Base-by-base conservation (phyloP, 2,888 invertebrate genomes). In the Erebia palarica region DNA sequence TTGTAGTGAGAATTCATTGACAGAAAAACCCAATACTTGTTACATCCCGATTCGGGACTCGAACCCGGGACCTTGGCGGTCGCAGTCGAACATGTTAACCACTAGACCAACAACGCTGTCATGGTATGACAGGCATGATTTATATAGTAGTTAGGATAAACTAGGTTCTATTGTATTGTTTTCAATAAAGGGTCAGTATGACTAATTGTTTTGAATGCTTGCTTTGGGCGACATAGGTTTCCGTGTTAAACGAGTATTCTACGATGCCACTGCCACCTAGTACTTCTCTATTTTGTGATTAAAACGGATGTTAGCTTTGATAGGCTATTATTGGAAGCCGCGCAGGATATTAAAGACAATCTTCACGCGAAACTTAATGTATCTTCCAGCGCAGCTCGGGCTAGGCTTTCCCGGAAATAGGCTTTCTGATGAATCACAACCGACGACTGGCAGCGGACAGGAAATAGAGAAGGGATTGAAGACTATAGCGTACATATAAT, bases 381-480 rank as follows among this genome's bases (percentile, higher is more conserved):
- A 16, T 65, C 55, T 55, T 47, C 13, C 8, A 27, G 27, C 3
- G 3, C 36, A 27, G 51, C 36, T 59, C 36, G 4, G 59, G 36
- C 18, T 36, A 13, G 58, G 47, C 44, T 51, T 36, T 44, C 44
- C 69, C 68, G 73, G 73, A 71, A 75, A 71, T 75, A 36, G 65
- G 71, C 69, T 65, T 10, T 49, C 47, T 60, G 64, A 63, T 60
- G 65, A 65, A 72, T 72, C 61, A 72, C 68, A 66, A 47, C 63
- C 57, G 21, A 36, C 65, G 16, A 1, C 16, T 53, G 53, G 10
- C 68, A 55, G 63, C 67, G 69, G 53, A 14, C 65, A 68, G 74
- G 74, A 74, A 74, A 72, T 72, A 63, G 69, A 69, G 65, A 72
- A 70, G 42, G 16, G 49, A 65, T 42, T 53, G 53, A 21, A 55